A percentile compares a stretch with the other conserved stretches of the same genome.
These are phyloP conservation scores for Thermophis baileyi DNA, from an alignment of 2,113 vertebrate species.

Conservation along the genomic window DNA sequence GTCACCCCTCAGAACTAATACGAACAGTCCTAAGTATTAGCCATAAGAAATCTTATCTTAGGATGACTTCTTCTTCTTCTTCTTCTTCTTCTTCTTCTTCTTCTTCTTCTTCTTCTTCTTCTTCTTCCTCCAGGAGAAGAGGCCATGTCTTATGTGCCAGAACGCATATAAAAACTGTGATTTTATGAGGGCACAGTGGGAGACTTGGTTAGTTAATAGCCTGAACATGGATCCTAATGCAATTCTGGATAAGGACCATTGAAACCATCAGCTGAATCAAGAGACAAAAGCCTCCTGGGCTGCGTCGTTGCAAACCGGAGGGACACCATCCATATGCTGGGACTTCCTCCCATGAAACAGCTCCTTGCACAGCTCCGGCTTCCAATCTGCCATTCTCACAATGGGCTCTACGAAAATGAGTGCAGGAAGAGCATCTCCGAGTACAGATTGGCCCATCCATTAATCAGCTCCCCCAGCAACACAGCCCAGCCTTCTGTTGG, in stretches of 20 bases:
- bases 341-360: background rate
- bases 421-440: background rate
- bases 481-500: background rate
- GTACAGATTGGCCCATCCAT: background rate
- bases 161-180: background rate
- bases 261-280: background rate
- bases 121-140: background rate
- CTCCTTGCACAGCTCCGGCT: background rate
- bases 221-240: background rate
- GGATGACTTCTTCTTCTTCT: no score
- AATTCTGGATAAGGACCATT: background rate
- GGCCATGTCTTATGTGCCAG: background rate
- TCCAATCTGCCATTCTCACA: background rate
- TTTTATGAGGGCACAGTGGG: background rate
- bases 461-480: background rate
- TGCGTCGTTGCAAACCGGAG: background rate
- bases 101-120: no score
- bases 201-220: background rate
- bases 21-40: background rate
- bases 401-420: background rate
- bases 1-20: background rate
- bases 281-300: background rate
- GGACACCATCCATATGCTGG: background rate
- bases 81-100: no score
- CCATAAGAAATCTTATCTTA: background rate